Base-by-base conservation (phyloP, 2,113 vertebrate genomes). In the Cisticola juncidis region DNA sequence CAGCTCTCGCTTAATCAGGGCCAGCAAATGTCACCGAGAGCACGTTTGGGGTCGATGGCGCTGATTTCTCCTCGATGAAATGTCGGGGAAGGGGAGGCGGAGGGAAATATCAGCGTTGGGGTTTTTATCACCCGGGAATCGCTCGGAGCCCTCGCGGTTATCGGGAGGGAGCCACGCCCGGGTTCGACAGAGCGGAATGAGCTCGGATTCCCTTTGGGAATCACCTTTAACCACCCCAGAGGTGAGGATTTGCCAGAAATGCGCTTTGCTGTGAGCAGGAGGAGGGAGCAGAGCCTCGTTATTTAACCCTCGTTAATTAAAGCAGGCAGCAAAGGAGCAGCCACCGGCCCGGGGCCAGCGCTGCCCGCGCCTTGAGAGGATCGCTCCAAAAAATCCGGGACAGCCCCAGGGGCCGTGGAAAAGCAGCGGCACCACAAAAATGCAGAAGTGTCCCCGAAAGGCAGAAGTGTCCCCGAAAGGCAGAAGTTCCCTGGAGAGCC, bases 341-440 rank as follows among this genome's bases (percentile, higher is more conserved):
- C 47, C 26, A 5, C 35, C 23, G 33, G n/a, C 2, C 44, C 17
- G 9, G 1, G 1, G 36, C 64, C 9, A 23, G 33, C 26, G 44
- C 62, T n/a, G 47, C 2, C 0, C 5, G 15, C 5, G 44, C 7
- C 0, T 2, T 1, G 4, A 1, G 5, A 35, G 38, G 42, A 8
- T n/a, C 12, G 14, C 57, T 45, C 24, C 4, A 16, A 33, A 11
- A 31, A 15, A 29, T 6, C 10, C 33, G 64, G 74, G 54, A 3
- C 7, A 29, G 47, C n/a, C 69, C 23, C 54, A 29, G 38, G 38
- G n/a, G n/a, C n/a, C n/a, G n/a, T n/a, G 58, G 62, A 68, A 72
- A 87, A 45, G 9, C 11, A 1, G 20, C 4, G 1, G 7, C 4
- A 8, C 7, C 1, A 31, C 24, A 48, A 24, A 48, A 11, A 17